Percentiles rank a stretch among this genome's conserved stretches.
Conservation (phyloP, 2,888 invertebrate species). For the Tipula helvola region DNA sequence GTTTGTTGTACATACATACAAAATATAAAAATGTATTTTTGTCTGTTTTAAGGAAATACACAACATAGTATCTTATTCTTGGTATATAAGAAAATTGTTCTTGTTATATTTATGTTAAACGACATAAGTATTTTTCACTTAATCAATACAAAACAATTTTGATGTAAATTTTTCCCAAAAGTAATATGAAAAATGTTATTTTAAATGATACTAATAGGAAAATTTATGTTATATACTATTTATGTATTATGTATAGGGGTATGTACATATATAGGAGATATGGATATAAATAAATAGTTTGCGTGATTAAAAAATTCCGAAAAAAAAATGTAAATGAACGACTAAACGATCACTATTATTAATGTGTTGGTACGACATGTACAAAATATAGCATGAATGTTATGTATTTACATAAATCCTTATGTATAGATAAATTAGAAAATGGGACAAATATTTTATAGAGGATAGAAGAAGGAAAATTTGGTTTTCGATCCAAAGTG, state of each 20-base stretch:
- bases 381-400: not conserved
- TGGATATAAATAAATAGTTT: not conserved
- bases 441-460: not conserved
- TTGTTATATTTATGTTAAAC: not conserved
- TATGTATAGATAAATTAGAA: not conserved
- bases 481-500: not conserved
- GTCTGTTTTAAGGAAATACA: not conserved
- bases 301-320: not conserved
- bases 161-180: not conserved
- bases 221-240: not conserved
- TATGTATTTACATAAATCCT: not conserved
- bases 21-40: not conserved
- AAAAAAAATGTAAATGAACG: not conserved
- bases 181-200: not conserved
- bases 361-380: not conserved
- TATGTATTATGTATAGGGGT: not conserved
- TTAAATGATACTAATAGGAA: not conserved
- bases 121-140: not conserved
- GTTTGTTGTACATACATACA: not conserved
- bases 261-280: not conserved
- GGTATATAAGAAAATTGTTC: not conserved
- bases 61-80: not conserved
- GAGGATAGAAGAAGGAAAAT: not conserved
- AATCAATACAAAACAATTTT: not conserved
- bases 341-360: not conserved